These are phyloP conservation scores for Exephanes ischioxanthus DNA, from an alignment of 2,888 invertebrate genomes.

Conservation along the genomic window DNA sequence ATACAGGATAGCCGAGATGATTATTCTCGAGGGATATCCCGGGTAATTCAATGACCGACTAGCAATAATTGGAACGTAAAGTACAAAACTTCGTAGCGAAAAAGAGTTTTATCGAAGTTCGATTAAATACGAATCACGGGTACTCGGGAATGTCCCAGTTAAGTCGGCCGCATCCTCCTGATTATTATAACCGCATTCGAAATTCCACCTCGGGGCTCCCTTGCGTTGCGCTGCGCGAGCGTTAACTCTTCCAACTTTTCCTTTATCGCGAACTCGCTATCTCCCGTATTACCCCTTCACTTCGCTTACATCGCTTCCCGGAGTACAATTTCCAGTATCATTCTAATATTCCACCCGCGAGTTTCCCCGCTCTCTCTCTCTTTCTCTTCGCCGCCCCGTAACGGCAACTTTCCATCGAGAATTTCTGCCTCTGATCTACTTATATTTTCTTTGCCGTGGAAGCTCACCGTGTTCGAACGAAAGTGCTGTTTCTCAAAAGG, in stretches of 20 bases:
- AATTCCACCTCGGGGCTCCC: constrained; percentile 59
- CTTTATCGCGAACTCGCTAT: constrained; percentile 69
- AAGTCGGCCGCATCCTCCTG: constrained; percentile 61
- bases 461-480: constrained; percentile 49
- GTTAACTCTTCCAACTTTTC: constrained; percentile 66
- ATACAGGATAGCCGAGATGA: background rate
- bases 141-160: constrained; percentile 48
- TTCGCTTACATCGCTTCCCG: constrained; percentile 60
- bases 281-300: constrained; percentile 62
- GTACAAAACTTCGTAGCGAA: background rate
- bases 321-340: constrained; percentile 68
- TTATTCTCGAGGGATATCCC: background rate
- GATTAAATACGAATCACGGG: constrained; percentile 68
- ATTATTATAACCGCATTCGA: constrained; percentile 69
- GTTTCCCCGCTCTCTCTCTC: constrained; percentile 44
- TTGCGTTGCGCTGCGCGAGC: constrained; percentile 22
- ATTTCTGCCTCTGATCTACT: constrained; percentile 67
- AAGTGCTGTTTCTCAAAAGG: constrained; percentile 61
- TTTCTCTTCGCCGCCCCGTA: constrained; percentile 24
- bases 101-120: constrained; percentile 61
- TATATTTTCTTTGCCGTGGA: constrained; percentile 62
- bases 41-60: constrained; percentile 3
- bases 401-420: constrained; percentile 66
- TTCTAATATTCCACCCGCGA: constrained; percentile 65
- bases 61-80: constrained; percentile 8